A percentile compares a stretch with the other conserved stretches of the same genome.
These are phyloP conservation scores for Tapirus indicus DNA, from an alignment of 2,797 vertebrate species.

Conservation along the genomic window DNA sequence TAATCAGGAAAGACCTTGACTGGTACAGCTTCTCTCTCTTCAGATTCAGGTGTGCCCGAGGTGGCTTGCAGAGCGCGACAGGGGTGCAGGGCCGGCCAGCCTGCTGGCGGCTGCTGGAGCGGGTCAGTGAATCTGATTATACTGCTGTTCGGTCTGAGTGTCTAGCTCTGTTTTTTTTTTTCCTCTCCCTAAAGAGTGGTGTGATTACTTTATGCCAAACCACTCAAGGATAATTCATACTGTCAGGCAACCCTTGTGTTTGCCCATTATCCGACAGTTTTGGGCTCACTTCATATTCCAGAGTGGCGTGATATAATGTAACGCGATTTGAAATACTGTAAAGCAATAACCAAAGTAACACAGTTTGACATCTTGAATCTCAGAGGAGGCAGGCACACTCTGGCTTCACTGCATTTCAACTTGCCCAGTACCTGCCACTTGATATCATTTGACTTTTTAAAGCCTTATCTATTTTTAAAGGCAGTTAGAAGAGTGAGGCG, in stretches of 20 bases:
- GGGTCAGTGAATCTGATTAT: constrained; percentile 61
- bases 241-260: constrained; percentile 71
- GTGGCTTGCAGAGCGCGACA: not conserved
- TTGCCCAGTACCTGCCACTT: constrained; percentile 3
- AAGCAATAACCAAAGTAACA: constrained; percentile 74
- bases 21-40: not conserved
- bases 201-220: constrained; percentile 71
- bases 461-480: constrained; percentile 66
- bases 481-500: constrained; percentile 66
- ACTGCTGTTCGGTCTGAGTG: not conserved
- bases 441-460: constrained; percentile 27
- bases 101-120: not conserved
- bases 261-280: constrained; percentile 68
- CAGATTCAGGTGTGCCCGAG: not conserved
- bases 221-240: constrained; percentile 72
- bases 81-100: rapidly evolving
- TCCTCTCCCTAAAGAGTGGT: constrained; percentile 5
- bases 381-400: constrained; percentile 67
- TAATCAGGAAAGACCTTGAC: constrained; percentile 3
- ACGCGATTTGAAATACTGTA: constrained; percentile 70
- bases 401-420: not conserved
- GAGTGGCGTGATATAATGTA: constrained; percentile 43
- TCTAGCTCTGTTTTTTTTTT: not conserved
- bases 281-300: constrained; percentile 71
- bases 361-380: constrained; percentile 80